Evolutionary conservation across 2,888 invertebrate species (phyloP), one percentile per base, ranked within the genome.

Genomic region (Spodoptera exigua): DNA sequence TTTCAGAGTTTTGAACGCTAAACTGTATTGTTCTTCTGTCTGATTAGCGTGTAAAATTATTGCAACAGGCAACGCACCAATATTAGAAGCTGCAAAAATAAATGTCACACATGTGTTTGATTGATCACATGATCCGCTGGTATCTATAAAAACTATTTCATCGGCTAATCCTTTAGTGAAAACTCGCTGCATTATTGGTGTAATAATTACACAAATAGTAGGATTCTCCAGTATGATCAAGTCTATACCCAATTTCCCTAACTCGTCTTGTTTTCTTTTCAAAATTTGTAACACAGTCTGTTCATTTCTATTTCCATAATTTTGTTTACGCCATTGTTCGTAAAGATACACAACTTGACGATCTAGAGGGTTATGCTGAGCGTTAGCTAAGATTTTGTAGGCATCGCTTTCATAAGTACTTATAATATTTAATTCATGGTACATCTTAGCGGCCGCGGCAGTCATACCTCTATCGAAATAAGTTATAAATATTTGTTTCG

Each of bases 281-380:
- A 36, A 36, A 17, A 47, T 45, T 45, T 34, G 21, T 17, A 21
- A 18, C 18, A 51, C 41, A 41, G 32, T 51, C 17, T 41, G 35
- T 51, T 51, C 51, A 41, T 51, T 41, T 34, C 40, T 40, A 32
- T 41, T 41, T 40, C 32, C 41, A 51, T 51, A 51, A 27, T 39
- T 51, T 41, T 51, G 16, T 32, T 34, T 51, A 40, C 51, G 40
- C 41, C 41, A 51, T 51, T 51, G 34, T 34, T 51, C 34, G 41
- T 41, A 51, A 32, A 51, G 14, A 41, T 41, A n/a, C n/a, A n/a
- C n/a, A n/a, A n/a, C n/a, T n/a, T n/a, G n/a, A 32, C 27, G 35
- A 16, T 47, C 41, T 47, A 13, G 35, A 37, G 36, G 47, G 36
- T 36, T 47, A 41, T 41, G 41, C 41, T 41, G 41, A 41, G 18